phyloP scores from a whole-genome alignment of 1,140 invertebrate species.

The Bombyx mandarina region DNA sequence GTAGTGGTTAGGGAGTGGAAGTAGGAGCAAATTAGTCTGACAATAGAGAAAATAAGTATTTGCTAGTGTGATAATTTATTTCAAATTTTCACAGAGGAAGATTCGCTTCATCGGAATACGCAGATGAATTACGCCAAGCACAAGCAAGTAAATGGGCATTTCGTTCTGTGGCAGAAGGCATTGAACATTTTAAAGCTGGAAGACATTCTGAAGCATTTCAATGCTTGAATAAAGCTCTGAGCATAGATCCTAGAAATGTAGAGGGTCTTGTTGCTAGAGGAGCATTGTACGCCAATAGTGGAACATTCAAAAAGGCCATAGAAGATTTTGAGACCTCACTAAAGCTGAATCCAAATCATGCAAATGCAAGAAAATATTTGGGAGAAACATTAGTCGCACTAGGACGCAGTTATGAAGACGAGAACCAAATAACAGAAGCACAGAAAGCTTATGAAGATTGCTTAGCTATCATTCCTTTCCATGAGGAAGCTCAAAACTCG shows the following conservation, averaged over 20 bases:
- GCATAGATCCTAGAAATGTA: conserved; percentile 93
- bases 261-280: conserved; percentile 95
- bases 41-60: too few species aligned
- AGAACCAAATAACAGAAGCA: conserved; percentile 88
- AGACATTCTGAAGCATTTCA: conserved; percentile 94
- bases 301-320: conserved; percentile 92
- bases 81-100: conserved; percentile 72
- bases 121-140: conserved; percentile 84
- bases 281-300: conserved; percentile 94
- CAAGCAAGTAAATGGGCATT: conserved; percentile 95
- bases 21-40: too few species aligned
- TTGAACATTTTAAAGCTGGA: conserved; percentile 93
- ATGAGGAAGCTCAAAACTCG: conserved; percentile 87
- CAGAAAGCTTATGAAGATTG: conserved; percentile 88
- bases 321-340: conserved; percentile 94
- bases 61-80: conserved; percentile 8
- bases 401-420: conserved; percentile 86
- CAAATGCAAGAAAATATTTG: conserved; percentile 96
- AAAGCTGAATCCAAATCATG: conserved; percentile 88
- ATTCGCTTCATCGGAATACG: conserved; percentile 86
- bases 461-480: conserved; percentile 83
- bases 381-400: conserved; percentile 91
- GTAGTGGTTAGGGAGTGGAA: too few species aligned
- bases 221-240: conserved; percentile 92
- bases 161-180: conserved; percentile 91